Evolutionary conservation across 2,113 vertebrate species (phyloP).

Genomic region (Marcusenius ussheri): DNA sequence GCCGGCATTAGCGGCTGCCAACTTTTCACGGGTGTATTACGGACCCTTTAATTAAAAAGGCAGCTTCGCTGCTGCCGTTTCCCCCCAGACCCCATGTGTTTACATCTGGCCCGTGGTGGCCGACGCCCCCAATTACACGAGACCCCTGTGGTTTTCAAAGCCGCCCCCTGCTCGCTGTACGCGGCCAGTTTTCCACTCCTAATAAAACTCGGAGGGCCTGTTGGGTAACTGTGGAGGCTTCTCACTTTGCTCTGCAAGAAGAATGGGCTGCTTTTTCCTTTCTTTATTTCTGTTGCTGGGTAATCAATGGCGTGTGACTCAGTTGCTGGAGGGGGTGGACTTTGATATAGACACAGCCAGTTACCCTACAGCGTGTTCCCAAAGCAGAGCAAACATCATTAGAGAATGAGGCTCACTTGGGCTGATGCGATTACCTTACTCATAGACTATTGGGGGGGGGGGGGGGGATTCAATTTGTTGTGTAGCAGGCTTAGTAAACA

Average conservation of each 20-base stretch:
- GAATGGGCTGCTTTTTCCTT: neutral
- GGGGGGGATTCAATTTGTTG: neutral
- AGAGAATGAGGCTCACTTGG: neutral
- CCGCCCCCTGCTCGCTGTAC: neutral
- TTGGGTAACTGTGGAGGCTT: neutral
- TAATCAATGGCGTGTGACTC: neutral
- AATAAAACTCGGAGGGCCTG: constrained; percentile 12
- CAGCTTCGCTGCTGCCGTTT: neutral
- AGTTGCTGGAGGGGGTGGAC: neutral
- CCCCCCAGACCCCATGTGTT: neutral
- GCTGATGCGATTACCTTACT: neutral
- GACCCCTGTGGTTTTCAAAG: constrained; percentile 12
- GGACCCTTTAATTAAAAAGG: constrained; percentile 7
- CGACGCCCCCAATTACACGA: neutral
- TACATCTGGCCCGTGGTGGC: neutral
- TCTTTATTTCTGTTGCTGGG: neutral
- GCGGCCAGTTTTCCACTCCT: neutral
- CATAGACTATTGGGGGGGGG: neutral
- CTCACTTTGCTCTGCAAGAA: neutral
- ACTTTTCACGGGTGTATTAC: neutral
- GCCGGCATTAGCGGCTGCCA: neutral
- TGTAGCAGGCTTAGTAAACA: neutral
- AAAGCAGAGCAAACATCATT: neutral
- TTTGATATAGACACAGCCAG: neutral
- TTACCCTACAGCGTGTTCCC: neutral